Conservation (phyloP, 2,113 vertebrate genomes). For the Gnathonemus echidnorhynchus region DNA sequence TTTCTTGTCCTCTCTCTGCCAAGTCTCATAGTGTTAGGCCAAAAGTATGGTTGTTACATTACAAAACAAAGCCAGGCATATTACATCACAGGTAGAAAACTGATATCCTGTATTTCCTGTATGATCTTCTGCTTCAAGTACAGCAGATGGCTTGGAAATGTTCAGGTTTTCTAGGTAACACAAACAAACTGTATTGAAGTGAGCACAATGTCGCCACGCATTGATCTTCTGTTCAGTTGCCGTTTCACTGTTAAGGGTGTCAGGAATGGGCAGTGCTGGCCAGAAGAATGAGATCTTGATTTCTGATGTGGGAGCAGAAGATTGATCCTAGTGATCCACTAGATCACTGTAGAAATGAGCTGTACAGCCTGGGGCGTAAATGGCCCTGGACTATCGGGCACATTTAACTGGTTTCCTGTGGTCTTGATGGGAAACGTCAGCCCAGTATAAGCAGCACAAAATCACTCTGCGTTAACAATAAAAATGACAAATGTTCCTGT, state of each 20-base stretch:
- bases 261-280: background rate
- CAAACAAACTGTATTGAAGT: background rate
- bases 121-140: background rate
- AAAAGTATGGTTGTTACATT: conserved; percentile 32
- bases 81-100: conserved; percentile 46
- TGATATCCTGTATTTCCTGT: conserved; percentile 32
- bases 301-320: background rate
- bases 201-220: background rate
- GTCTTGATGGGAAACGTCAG: background rate
- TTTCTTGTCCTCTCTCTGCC: background rate
- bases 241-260: background rate
- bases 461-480: background rate
- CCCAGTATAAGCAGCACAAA: background rate
- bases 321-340: background rate
- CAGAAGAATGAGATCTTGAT: background rate
- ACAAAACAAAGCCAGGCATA: conserved; percentile 20
- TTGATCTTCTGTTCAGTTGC: background rate
- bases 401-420: background rate
- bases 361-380: background rate
- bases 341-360: background rate
- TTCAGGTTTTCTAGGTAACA: background rate
- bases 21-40: conserved; percentile 39
- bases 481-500: background rate
- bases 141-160: background rate
- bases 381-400: background rate